A percentile compares a stretch with the other conserved stretches of the same genome.
phyloP scores from a whole-genome alignment of 2,113 vertebrate species.

The Oreochromis tanganicae region DNA sequence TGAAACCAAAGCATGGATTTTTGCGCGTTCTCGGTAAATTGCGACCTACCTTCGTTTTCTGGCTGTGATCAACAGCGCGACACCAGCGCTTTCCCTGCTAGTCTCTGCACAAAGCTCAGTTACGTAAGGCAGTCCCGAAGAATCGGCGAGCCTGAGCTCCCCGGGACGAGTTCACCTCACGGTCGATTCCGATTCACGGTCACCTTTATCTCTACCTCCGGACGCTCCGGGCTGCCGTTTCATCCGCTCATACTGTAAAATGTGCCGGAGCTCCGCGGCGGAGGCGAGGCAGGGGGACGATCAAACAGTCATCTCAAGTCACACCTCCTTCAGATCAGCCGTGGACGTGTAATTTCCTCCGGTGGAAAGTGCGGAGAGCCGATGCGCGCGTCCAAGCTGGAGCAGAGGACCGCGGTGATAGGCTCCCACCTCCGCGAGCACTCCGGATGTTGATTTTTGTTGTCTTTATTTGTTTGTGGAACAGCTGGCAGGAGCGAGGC shows the following conservation, averaged over 20 bases:
- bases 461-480: background rate
- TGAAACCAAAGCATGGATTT: background rate
- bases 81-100: background rate
- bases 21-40: background rate
- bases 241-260: background rate
- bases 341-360: slow-evolving; percentile 1
- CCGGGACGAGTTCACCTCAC: background rate
- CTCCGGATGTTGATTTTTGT: background rate
- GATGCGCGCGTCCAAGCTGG: background rate
- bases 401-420: background rate
- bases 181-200: background rate
- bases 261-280: background rate
- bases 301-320: slow-evolving; percentile 11
- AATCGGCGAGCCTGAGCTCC: background rate
- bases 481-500: slow-evolving; percentile 42
- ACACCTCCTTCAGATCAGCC: slow-evolving; percentile 23
- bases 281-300: slow-evolving; percentile 3
- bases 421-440: background rate
- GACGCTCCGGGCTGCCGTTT: background rate
- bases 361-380: background rate
- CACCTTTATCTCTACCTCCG: background rate
- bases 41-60: slow-evolving; percentile 48
- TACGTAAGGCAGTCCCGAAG: slow-evolving; percentile 57
- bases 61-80: background rate
- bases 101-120: slow-evolving; percentile 44